phyloP scores from a whole-genome alignment of 2,888 invertebrate genomes.

The Meta bourneti region DNA sequence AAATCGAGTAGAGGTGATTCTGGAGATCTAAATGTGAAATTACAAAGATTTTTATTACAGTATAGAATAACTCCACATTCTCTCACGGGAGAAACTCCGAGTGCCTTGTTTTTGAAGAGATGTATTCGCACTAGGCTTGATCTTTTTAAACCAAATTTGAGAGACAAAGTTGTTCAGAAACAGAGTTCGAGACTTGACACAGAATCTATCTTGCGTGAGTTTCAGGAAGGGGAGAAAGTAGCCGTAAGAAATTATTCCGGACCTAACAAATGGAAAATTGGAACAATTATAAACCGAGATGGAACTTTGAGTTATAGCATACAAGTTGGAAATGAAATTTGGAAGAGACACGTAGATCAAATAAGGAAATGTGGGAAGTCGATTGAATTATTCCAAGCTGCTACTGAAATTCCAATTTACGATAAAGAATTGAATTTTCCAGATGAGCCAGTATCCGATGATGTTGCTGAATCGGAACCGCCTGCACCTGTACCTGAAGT shows the following conservation, averaged over 20 bases:
- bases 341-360: conserved; percentile 48
- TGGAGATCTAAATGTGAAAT: conserved; percentile 36
- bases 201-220: conserved; percentile 64
- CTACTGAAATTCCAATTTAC: conserved; percentile 48
- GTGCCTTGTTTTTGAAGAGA: conserved; percentile 37
- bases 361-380: conserved; percentile 43
- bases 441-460: conserved; percentile 53
- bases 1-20: conserved; percentile 36
- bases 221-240: conserved; percentile 66
- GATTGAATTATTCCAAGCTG: neutral
- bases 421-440: conserved; percentile 56
- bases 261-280: conserved; percentile 42
- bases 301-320: neutral
- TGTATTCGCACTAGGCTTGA: conserved; percentile 22
- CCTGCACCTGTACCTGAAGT: conserved; percentile 40
- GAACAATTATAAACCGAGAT: conserved; percentile 35
- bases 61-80: conserved; percentile 36
- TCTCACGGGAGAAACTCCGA: conserved; percentile 31
- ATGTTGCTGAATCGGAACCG: conserved; percentile 52
- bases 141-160: conserved; percentile 50
- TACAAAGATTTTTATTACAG: conserved; percentile 39
- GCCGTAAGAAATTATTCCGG: conserved; percentile 58
- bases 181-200: conserved; percentile 59
- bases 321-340: conserved; percentile 46
- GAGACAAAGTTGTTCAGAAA: conserved; percentile 52